Base-by-base conservation (phyloP, 2,797 vertebrate genomes). In the Chromobotia macracanthus region DNA sequence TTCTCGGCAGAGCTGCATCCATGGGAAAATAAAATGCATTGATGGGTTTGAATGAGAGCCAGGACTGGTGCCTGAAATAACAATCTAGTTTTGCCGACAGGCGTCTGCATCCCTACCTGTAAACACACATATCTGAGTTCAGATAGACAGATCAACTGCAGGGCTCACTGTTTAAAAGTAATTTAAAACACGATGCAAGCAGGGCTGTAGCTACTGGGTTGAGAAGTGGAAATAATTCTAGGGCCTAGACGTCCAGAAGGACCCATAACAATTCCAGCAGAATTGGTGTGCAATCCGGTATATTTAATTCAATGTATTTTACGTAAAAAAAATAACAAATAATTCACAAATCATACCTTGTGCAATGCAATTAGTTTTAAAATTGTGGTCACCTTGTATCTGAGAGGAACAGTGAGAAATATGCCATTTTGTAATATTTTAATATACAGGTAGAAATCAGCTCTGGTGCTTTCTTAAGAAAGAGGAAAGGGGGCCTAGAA, bases 51-150 rank as follows among this genome's bases (percentile, higher is more conserved):
- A 75, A 53, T 55, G 75, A 73, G 74, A 70, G 83, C 81, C 53
- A 74, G 75, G 48, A 35, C 69, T 21, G 31, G 70, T 82, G 81
- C 75, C 86, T 83, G 84, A 83, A 85, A 88, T 84, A 79, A 82
- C 69, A 84, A 86, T 86, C 51, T 67, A 25, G 66, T 23, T 46
- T 46, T 53, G 23, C 75, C 72, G 68, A 77, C 67, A 83, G 80
- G 75, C 67, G n/a, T 61, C 74, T 46, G 51, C 77, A 76, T 55
- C 71, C 81, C 78, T 41, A 60, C 80, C 48, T 70, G 82, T 38
- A 46, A 82, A 65, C 82, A 86, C 67, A 80, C 70, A 75, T 72
- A 83, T 78, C 58, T 77, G 79, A 87, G 82, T 86, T 79, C 77
- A 60, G 50, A 67, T 38, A 65, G 81, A 87, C 80, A 13, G 31